Percentiles rank a stretch among this genome's conserved stretches.
These are phyloP conservation scores for Scylla paramamosain DNA, from an alignment of 1,140 invertebrate species.

Conservation along the genomic window DNA sequence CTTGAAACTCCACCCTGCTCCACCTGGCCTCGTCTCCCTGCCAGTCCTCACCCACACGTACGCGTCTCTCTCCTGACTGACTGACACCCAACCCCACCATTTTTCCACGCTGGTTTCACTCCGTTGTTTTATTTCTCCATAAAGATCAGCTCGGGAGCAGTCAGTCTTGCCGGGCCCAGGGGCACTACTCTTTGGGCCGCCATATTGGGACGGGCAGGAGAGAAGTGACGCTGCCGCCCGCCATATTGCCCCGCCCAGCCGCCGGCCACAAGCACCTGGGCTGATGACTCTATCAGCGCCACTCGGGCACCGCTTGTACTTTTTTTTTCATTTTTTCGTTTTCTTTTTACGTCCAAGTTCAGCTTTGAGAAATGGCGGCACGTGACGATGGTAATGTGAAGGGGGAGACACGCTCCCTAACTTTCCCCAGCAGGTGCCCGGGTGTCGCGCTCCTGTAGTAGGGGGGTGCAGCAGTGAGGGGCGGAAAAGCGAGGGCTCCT, in stretches of 20 bases:
- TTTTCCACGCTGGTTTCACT: neutral
- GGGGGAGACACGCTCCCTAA: neutral
- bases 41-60: too few species aligned
- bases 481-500: neutral
- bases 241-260: neutral
- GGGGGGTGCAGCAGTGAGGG: neutral
- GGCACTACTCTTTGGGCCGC: neutral
- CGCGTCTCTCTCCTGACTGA: neutral
- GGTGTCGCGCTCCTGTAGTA: neutral
- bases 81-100: neutral
- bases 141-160: neutral
- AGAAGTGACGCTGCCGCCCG: neutral
- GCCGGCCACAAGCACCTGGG: neutral
- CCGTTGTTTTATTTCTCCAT: conserved; percentile 22
- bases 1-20: neutral
- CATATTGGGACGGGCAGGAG: neutral
- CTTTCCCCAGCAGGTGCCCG: neutral
- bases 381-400: neutral
- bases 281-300: neutral
- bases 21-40: neutral
- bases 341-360: neutral
- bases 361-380: neutral
- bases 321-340: neutral
- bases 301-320: neutral
- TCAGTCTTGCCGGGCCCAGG: neutral